These are phyloP conservation scores for Hydraecia micacea DNA, from an alignment of 2,888 invertebrate species.

Conservation along the genomic window DNA sequence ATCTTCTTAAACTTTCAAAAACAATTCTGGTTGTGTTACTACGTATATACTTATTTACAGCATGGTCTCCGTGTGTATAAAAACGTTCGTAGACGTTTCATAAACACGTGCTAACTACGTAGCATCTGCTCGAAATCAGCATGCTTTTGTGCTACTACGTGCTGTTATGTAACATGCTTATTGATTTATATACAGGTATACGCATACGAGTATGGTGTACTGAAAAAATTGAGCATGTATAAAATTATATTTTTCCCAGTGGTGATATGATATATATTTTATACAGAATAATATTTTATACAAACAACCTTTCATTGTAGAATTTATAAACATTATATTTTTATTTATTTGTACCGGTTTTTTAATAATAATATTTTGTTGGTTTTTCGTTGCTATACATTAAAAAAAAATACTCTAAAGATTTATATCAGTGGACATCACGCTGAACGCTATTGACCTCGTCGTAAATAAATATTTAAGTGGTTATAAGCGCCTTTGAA, in stretches of 20 bases:
- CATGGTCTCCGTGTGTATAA: not conserved
- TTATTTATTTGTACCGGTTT: not conserved
- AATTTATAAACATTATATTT: not conserved
- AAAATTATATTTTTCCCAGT: conserved; percentile 3
- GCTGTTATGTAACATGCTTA: not conserved
- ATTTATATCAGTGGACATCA: conserved; percentile 18
- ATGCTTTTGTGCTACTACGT: not conserved
- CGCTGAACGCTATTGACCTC: conserved; percentile 28
- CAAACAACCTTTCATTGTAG: too few relatives aligned
- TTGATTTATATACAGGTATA: not conserved
- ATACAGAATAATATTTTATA: too few relatives aligned
- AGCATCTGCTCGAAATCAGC: not conserved
- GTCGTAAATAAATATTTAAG: conserved; percentile 39
- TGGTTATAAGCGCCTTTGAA: conserved; percentile 15
- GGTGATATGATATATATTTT: not conserved
- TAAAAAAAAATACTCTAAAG: not conserved
- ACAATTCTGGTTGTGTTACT: not conserved
- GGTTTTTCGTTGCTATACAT: not conserved
- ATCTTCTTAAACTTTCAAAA: not conserved
- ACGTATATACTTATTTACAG: not conserved
- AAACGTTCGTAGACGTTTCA: not conserved
- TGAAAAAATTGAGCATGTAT: not conserved
- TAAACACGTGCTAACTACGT: not conserved
- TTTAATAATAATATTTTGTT: not conserved
- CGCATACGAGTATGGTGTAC: not conserved